Percentiles rank a stretch among this genome's conserved stretches.
Evolutionary conservation across 2,113 vertebrate species (phyloP).

Genomic region (Tragelaphus strepsiceros): DNA sequence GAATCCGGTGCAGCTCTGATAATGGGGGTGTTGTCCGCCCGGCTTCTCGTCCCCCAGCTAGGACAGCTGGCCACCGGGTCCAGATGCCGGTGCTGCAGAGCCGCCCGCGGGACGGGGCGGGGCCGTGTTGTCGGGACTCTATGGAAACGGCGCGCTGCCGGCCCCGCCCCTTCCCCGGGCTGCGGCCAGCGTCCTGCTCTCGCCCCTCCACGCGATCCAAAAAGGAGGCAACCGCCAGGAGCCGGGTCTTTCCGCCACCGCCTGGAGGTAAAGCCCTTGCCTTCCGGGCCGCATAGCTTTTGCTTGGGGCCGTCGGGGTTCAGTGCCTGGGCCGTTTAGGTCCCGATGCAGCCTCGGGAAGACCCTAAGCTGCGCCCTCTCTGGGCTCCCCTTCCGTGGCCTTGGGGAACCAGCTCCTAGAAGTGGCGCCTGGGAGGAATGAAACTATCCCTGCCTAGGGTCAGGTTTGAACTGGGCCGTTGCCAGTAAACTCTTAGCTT

Average conservation of each 20-base stretch:
- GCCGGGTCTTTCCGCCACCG: neutral
- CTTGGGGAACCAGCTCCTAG: neutral
- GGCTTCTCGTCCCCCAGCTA: neutral
- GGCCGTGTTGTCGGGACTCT: conserved; percentile 25
- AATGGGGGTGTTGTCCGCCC: neutral
- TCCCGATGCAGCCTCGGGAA: neutral
- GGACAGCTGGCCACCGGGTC: rapidly evolving
- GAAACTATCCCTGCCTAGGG: neutral
- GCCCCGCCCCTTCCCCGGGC: neutral
- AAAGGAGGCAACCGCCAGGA: neutral
- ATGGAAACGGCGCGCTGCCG: neutral
- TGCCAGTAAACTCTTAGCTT: neutral
- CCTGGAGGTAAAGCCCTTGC: conserved; percentile 50
- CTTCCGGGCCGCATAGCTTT: neutral
- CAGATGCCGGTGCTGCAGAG: neutral
- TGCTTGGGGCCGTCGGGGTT: neutral
- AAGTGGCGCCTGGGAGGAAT: neutral
- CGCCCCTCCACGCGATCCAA: rapidly evolving
- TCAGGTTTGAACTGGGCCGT: neutral
- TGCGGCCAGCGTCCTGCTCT: rapidly evolving
- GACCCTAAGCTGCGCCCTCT: rapidly evolving
- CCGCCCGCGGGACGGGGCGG: neutral
- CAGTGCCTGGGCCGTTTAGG: rapidly evolving
- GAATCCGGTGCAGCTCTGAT: neutral
- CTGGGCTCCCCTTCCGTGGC: neutral